A percentile compares a stretch with the other conserved stretches of the same genome.
Evolutionary conservation across 2,797 vertebrate species (phyloP).

Genomic region (Periophthalmus magnuspinnatus): DNA sequence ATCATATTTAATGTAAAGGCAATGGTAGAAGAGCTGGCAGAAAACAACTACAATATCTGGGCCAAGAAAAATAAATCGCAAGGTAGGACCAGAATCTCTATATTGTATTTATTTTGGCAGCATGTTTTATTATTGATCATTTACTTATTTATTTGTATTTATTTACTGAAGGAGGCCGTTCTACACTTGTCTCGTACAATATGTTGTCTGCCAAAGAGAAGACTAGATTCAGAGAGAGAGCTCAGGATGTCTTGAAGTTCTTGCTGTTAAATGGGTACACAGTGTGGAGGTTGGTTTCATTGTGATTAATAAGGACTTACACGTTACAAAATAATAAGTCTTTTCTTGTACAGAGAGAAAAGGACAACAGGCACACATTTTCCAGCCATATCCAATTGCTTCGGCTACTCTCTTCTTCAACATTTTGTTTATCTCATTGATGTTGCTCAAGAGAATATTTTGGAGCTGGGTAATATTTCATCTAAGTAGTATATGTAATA

Average conservation of each 20-base stretch:
- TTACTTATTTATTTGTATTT: neutral
- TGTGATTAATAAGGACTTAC: neutral
- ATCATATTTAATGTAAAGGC: constrained; percentile 68
- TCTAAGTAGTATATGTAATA: neutral
- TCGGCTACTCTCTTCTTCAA: constrained; percentile 89
- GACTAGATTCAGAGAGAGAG: constrained; percentile 87
- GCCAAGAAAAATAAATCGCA: constrained; percentile 91
- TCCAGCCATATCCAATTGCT: constrained; percentile 84
- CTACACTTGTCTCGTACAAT: constrained; percentile 86
- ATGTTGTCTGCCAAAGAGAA: constrained; percentile 89
- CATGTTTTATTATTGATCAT: too few species aligned
- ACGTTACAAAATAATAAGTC: neutral
- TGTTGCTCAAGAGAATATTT: constrained; percentile 86
- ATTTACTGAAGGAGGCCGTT: constrained; percentile 76
- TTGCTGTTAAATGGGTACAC: constrained; percentile 90
- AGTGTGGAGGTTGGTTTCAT: constrained; percentile 83
- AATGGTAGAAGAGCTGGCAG: constrained; percentile 94
- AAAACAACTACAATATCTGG: constrained; percentile 94
- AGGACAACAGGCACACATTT: constrained; percentile 86
- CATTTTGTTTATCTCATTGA: constrained; percentile 87
- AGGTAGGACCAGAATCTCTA: constrained; percentile 68
- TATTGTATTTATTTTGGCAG: neutral
- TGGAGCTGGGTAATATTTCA: constrained; percentile 86
- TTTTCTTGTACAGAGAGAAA: constrained; percentile 79
- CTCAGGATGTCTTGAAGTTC: constrained; percentile 92